phyloP scores from a whole-genome alignment of 2,113 vertebrate species.

The Notothenia rossii region DNA sequence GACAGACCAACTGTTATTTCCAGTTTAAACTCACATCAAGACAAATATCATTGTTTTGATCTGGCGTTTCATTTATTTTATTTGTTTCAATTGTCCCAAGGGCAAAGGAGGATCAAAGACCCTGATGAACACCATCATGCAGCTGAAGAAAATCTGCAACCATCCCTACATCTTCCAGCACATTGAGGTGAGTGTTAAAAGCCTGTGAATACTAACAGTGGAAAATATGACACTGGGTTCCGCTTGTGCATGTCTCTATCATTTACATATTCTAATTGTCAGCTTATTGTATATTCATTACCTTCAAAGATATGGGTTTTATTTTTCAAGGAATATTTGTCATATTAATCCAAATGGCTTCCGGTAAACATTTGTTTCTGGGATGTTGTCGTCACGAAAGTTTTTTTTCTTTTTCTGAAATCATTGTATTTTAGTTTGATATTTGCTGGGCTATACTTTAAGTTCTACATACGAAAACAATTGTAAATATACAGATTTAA shows the following conservation, averaged over 20 bases:
- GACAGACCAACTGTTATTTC: too few relatives aligned
- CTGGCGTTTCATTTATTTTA: neutral
- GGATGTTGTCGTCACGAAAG: too few relatives aligned
- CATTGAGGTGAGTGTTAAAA: conserved; percentile 84
- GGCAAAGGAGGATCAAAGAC: conserved; percentile 99
- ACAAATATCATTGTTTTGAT: neutral
- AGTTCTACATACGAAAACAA: neutral
- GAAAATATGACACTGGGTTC: neutral
- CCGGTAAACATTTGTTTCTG: neutral
- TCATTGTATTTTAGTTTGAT: neutral
- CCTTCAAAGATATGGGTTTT: too few relatives aligned
- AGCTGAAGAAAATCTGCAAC: conserved; percentile 98
- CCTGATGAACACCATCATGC: conserved; percentile 99
- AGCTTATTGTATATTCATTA: neutral
- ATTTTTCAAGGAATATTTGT: neutral
- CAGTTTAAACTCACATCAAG: neutral
- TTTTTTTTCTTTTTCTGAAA: too few relatives aligned
- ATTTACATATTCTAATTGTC: neutral
- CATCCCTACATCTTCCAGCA: conserved; percentile 99
- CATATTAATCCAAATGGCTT: neutral
- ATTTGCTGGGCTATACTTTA: neutral
- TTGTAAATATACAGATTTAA: neutral
- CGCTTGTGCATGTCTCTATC: neutral
- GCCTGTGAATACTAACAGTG: neutral
- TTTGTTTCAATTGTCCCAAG: conserved; percentile 65